Percentiles rank a stretch among this genome's conserved stretches.
Evolutionary conservation across 2,113 vertebrate species (phyloP).

Genomic region (Paraplagusia blochii): DNA sequence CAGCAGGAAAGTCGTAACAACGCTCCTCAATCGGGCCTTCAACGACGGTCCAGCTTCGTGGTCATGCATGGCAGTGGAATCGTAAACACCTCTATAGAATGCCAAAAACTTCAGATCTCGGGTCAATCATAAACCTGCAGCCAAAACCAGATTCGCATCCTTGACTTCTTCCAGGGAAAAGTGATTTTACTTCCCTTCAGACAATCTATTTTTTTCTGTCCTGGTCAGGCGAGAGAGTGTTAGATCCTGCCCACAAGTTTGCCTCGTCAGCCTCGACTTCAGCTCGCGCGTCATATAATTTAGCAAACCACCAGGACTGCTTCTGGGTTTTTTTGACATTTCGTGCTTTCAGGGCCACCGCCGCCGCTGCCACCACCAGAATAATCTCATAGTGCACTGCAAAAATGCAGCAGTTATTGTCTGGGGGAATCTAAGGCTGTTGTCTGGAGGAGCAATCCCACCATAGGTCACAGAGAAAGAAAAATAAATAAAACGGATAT

Average conservation of each 20-base stretch:
- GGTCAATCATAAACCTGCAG: slow-evolving; percentile 47
- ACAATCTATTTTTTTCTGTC: slow-evolving; percentile 2
- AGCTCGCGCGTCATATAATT: slow-evolving; percentile 50
- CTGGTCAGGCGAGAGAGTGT: slow-evolving; percentile 31
- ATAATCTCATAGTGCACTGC: slow-evolving; percentile 34
- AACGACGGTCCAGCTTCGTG: slow-evolving; percentile 8
- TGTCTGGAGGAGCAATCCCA: slow-evolving; percentile 33
- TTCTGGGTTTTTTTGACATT: slow-evolving; percentile 39
- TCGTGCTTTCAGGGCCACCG: slow-evolving; percentile 24
- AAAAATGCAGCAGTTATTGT: slow-evolving; percentile 48
- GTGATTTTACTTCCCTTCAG: slow-evolving; percentile 37
- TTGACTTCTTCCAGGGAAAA: slow-evolving; percentile 23
- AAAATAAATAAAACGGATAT: slow-evolving; percentile 25
- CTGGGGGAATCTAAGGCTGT: slow-evolving; percentile 29
- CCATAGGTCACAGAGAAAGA: slow-evolving; percentile 26
- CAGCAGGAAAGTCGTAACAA: slow-evolving; percentile 1
- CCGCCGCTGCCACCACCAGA: slow-evolving; percentile 36
- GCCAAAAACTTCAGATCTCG: slow-evolving; percentile 44
- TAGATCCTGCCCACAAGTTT: slow-evolving; percentile 53
- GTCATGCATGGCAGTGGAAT: slow-evolving; percentile 36
- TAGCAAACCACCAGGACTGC: slow-evolving; percentile 27
- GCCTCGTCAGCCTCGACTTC: slow-evolving; percentile 33
- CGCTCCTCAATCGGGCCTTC: slow-evolving; percentile 27
- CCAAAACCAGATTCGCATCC: slow-evolving; percentile 29
- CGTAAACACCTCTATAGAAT: slow-evolving; percentile 50